phyloP scores from a whole-genome alignment of 2,113 vertebrate species.

The Lontra canadensis region DNA sequence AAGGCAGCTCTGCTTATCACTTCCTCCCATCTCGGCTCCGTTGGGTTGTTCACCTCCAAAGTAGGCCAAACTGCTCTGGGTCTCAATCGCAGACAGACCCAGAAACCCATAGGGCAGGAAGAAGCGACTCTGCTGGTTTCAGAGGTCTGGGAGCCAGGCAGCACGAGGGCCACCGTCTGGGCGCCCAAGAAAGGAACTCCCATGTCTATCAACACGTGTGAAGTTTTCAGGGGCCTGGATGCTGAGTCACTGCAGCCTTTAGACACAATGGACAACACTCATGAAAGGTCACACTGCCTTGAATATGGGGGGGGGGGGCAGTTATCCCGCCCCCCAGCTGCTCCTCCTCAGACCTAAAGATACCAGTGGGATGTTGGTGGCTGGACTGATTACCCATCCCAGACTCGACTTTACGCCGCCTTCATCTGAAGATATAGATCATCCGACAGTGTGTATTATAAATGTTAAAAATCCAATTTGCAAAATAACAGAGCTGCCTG shows the following conservation, averaged over 20 bases:
- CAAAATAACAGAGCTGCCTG: not conserved
- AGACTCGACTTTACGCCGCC: not conserved
- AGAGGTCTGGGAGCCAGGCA: not conserved
- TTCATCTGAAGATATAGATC: not conserved
- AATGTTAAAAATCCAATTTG: not conserved
- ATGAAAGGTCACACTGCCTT: constrained; percentile 64
- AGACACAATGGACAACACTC: not conserved
- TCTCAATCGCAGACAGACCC: constrained; percentile 63
- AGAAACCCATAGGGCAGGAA: constrained; percentile 71
- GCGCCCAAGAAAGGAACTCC: not conserved
- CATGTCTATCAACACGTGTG: accelerated
- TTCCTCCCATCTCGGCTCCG: constrained; percentile 80
- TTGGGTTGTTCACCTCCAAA: constrained; percentile 82
- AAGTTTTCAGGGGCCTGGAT: not conserved
- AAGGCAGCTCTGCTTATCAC: constrained; percentile 77
- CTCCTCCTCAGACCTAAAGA: constrained; percentile 57
- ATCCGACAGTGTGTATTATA: no score
- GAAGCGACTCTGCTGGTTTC: constrained; percentile 40
- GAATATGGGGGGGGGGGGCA: not conserved
- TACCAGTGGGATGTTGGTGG: not conserved
- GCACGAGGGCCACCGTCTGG: not conserved
- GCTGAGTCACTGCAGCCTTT: not conserved
- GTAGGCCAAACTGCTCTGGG: constrained; percentile 78
- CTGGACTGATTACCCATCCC: not conserved
- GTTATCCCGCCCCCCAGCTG: constrained; percentile 21